Evolutionary conservation across 2,797 vertebrate species (phyloP).

Genomic region (Amazona ochrocephala): DNA sequence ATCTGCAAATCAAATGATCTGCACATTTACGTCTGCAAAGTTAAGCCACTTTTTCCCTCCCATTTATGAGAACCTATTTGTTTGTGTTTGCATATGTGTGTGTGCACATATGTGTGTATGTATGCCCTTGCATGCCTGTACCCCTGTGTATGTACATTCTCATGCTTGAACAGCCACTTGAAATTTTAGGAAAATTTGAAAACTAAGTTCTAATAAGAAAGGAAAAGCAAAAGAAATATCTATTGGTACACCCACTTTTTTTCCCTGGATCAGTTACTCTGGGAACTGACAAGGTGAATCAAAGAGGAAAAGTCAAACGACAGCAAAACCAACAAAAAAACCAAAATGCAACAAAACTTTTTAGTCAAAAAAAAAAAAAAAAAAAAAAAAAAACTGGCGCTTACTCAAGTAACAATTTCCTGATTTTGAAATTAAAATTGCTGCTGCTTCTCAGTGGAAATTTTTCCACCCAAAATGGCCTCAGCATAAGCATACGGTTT

Average conservation of each 20-base stretch:
- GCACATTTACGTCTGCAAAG: not conserved
- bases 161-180: not conserved
- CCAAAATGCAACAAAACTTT: not conserved
- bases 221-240: not conserved
- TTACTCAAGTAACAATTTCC: not conserved
- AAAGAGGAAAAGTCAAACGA: not conserved
- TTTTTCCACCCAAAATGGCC: not conserved
- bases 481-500: not conserved
- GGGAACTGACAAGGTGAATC: not conserved
- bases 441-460: not conserved
- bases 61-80: not conserved
- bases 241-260: not conserved
- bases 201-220: not conserved
- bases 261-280: not conserved
- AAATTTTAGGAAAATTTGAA: not conserved
- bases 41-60: not conserved
- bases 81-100: accelerated
- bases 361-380: not conserved
- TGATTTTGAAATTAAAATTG: not conserved
- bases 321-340: not conserved
- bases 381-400: not conserved
- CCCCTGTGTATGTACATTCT: not conserved
- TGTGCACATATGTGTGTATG: not conserved
- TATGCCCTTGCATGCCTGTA: not conserved
- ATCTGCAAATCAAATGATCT: conserved; percentile 57